Percentiles rank a stretch among this genome's conserved stretches.
Conservation (phyloP, 2,113 vertebrate genomes). For the Ameiurus melas region DNA sequence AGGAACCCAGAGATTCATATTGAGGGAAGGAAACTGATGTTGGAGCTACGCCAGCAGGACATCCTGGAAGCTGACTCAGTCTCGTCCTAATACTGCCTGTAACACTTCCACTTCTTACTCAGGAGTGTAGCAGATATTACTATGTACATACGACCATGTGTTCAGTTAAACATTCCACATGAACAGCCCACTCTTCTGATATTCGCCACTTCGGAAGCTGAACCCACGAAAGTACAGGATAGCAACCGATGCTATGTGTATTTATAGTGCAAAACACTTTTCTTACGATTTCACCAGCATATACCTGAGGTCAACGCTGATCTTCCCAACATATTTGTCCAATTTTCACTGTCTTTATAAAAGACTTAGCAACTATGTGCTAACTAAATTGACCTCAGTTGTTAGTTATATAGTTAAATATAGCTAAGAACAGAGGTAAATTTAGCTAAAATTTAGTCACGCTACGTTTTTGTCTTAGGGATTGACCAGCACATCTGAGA, state of each 20-base stretch:
- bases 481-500: not conserved
- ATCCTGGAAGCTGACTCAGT: slow-evolving; percentile 10
- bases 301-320: not conserved
- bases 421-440: not conserved
- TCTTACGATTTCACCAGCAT: not conserved
- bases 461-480: not conserved
- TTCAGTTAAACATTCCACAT: not conserved
- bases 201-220: not conserved
- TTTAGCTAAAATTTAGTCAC: not conserved
- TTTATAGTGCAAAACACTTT: not conserved
- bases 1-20: slow-evolving; percentile 11
- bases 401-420: not conserved
- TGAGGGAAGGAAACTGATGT: not conserved
- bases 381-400: not conserved
- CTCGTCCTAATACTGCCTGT: not conserved
- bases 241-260: not conserved
- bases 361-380: not conserved
- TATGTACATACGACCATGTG: not conserved
- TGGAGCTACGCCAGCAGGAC: slow-evolving; percentile 2
- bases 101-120: slow-evolving; percentile 1
- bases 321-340: not conserved
- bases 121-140: not conserved
- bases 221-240: not conserved
- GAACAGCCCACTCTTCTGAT: not conserved
- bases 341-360: not conserved